These are phyloP conservation scores for Nebria ingens DNA, from an alignment of 1,140 invertebrate genomes.

Conservation along the genomic window DNA sequence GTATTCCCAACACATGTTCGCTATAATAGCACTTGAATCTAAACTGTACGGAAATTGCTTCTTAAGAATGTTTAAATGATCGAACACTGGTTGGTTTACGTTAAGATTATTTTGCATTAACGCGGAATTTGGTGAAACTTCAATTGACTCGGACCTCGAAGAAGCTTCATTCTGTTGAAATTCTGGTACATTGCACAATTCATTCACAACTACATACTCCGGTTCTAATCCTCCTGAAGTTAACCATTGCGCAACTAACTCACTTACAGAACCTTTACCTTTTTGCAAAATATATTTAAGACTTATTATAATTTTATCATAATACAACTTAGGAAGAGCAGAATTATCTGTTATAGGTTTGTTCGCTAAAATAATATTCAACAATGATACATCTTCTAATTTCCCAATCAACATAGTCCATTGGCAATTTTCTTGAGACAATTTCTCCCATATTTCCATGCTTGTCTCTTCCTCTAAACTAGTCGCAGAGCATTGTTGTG, in stretches of 20 bases:
- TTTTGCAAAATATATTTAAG: constrained; percentile 61
- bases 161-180: constrained; percentile 12
- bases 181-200: constrained; percentile 20
- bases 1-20: constrained; percentile 86
- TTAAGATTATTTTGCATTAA: constrained; percentile 26
- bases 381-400: constrained; percentile 74
- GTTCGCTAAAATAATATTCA: constrained; percentile 58
- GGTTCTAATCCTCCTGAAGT: constrained; percentile 58
- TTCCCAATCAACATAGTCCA: constrained; percentile 80
- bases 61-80: constrained; percentile 49
- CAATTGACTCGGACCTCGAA: constrained; percentile 12
- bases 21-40: constrained; percentile 61
- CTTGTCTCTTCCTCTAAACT: constrained; percentile 39
- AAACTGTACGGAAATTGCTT: constrained; percentile 79
- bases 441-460: constrained; percentile 63
- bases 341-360: constrained; percentile 32
- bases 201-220: constrained; percentile 28
- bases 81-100: constrained; percentile 37
- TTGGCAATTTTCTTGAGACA: constrained; percentile 72
- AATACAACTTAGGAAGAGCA: constrained; percentile 43
- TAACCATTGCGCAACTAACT: constrained; percentile 73
- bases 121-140: constrained; percentile 11
- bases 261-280: constrained; percentile 75
- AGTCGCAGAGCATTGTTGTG: constrained; percentile 28
- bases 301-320: constrained; percentile 54